A percentile compares a stretch with the other conserved stretches of the same genome.
phyloP scores from a whole-genome alignment of 2,113 vertebrate species.

The Oncorhynchus gorbuscha region DNA sequence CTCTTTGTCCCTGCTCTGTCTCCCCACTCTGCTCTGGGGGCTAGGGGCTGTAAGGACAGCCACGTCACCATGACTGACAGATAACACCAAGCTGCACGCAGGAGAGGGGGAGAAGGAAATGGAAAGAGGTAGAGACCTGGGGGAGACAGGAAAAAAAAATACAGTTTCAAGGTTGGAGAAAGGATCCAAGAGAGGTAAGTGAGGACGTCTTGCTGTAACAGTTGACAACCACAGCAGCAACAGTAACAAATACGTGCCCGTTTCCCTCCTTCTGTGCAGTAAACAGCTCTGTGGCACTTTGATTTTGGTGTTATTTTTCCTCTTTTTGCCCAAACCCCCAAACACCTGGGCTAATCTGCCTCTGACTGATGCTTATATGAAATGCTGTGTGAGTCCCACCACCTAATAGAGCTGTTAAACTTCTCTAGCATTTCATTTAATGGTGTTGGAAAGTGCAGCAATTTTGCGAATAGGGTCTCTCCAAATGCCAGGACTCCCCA shows the following conservation, averaged over 20 bases:
- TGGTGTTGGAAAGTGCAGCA: conserved; percentile 14
- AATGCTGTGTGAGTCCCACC: neutral
- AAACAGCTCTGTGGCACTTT: no score
- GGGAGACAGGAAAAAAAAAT: neutral
- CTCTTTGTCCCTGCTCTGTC: neutral
- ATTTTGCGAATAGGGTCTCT: neutral
- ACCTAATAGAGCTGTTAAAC: neutral
- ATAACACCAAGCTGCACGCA: neutral
- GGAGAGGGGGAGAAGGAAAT: neutral
- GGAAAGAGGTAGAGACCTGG: neutral
- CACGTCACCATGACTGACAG: neutral
- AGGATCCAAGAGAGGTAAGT: neutral
- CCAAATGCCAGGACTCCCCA: no score
- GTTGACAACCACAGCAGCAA: no score
- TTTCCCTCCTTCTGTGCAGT: no score
- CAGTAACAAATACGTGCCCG: no score
- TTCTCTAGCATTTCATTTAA: neutral
- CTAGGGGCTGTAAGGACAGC: neutral
- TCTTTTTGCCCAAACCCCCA: no score
- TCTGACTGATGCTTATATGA: neutral
- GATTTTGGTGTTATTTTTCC: no score
- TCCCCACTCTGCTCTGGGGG: neutral
- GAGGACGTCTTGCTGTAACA: no score
- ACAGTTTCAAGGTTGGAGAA: neutral
- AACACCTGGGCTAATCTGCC: neutral